phyloP scores from a whole-genome alignment of 2,888 invertebrate genomes.

The Agriopis marginaria region DNA sequence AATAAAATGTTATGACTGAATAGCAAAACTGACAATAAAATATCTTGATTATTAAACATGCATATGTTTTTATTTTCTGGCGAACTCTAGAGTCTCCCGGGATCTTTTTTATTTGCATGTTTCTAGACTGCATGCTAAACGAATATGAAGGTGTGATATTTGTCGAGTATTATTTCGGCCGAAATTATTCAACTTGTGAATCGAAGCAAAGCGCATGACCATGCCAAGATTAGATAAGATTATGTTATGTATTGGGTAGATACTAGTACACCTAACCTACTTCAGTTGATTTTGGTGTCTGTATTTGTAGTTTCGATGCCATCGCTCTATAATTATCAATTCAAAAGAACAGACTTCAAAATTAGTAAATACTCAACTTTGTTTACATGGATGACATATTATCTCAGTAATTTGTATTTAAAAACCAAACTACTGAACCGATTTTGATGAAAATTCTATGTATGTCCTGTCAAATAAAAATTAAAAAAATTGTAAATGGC shows the following conservation, averaged over 20 bases:
- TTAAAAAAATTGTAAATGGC: no score
- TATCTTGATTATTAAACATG: slow-evolving; percentile 4
- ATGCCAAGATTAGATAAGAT: slow-evolving; percentile 10
- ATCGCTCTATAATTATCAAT: no score
- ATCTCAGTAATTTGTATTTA: no score
- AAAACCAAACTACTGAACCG: no score
- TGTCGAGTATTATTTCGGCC: slow-evolving; percentile 1
- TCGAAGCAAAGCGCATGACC: neutral
- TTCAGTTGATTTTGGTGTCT: neutral
- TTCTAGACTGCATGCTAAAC: neutral
- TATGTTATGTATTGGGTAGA: neutral
- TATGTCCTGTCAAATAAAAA: no score
- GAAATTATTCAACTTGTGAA: neutral
- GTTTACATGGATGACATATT: no score
- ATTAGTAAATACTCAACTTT: no score
- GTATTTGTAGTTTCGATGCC: no score
- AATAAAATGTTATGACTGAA: slow-evolving; percentile 24
- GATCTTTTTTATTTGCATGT: slow-evolving; percentile 6
- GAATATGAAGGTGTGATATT: slow-evolving; percentile 5
- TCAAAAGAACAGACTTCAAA: no score
- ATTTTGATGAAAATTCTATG: no score
- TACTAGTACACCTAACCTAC: neutral
- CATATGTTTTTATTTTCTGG: slow-evolving; percentile 10
- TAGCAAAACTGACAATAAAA: slow-evolving; percentile 30
- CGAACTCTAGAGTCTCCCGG: neutral